These are phyloP conservation scores for Papilio aristodemus DNA, from an alignment of 1,140 invertebrate genomes.

Conservation along the genomic window DNA sequence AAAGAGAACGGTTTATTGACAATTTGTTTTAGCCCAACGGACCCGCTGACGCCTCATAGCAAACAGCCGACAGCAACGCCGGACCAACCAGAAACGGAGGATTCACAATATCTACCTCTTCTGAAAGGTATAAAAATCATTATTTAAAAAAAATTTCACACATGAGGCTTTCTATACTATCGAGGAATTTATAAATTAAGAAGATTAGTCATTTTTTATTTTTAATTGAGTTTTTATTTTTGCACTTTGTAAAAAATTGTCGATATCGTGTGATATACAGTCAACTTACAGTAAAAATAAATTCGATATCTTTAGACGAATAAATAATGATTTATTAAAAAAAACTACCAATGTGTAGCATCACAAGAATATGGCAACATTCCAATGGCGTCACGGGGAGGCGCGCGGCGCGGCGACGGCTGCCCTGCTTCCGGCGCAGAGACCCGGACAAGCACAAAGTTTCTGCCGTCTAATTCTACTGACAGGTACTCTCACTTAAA, in stretches of 20 bases:
- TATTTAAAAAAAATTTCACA: no score
- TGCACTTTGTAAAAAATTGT: no score
- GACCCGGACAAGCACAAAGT: slow-evolving; percentile 66
- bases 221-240: no score
- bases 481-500: slow-evolving; percentile 72
- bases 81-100: slow-evolving; percentile 57
- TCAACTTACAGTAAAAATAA: no score
- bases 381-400: slow-evolving; percentile 56
- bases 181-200: no score
- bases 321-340: neutral
- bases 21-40: slow-evolving; percentile 72
- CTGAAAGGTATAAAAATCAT: slow-evolving; percentile 61
- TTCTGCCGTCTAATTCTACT: slow-evolving; percentile 78
- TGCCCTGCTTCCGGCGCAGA: slow-evolving; percentile 53
- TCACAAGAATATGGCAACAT: slow-evolving; percentile 78
- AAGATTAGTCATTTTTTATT: no score
- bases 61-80: slow-evolving; percentile 72
- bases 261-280: neutral
- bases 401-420: slow-evolving; percentile 50
- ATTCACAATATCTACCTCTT: slow-evolving; percentile 76
- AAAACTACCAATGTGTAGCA: slow-evolving; percentile 46
- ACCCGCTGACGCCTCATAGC: slow-evolving; percentile 75
- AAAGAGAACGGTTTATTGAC: slow-evolving; percentile 32
- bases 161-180: no score
- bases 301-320: no score